These are phyloP conservation scores for Drosophila nr. perissopoda DNA, from an alignment of 2,888 invertebrate species.

Conservation along the genomic window DNA sequence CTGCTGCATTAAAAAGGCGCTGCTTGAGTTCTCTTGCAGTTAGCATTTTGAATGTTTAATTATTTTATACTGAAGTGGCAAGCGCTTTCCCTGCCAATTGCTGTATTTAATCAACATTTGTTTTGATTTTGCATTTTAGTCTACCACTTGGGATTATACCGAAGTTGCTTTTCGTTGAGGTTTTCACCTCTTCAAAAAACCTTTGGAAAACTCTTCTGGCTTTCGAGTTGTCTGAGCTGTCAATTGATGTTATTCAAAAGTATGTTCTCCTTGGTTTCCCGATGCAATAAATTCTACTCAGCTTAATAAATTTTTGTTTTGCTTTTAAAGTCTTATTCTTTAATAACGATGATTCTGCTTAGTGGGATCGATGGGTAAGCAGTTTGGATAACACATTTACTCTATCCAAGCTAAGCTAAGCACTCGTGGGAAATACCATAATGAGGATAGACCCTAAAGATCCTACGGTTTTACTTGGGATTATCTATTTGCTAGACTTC, in stretches of 20 bases:
- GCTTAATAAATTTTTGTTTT: neutral
- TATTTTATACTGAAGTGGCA: slow-evolving; percentile 6
- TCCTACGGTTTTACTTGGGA: rapidly evolving
- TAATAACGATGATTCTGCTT: neutral
- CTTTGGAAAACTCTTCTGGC: neutral
- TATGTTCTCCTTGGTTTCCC: neutral
- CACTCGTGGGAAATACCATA: neutral
- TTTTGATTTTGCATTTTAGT: neutral
- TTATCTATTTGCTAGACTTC: neutral
- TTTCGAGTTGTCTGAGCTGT: neutral
- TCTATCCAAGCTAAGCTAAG: neutral
- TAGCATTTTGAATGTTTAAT: slow-evolving; percentile 5
- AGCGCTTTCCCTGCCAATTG: neutral
- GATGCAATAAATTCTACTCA: neutral
- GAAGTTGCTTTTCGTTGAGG: neutral
- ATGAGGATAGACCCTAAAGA: neutral
- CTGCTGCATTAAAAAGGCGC: slow-evolving; percentile 7
- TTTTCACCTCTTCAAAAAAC: neutral
- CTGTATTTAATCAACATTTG: slow-evolving; percentile 21
- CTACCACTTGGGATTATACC: neutral
- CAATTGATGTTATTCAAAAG: no score
- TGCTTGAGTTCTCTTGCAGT: slow-evolving; percentile 10
- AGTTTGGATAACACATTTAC: neutral
- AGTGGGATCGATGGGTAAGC: neutral
- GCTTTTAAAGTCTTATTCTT: neutral